Conservation (phyloP, 1,140 invertebrate species). For the Procambarus clarkii region DNA sequence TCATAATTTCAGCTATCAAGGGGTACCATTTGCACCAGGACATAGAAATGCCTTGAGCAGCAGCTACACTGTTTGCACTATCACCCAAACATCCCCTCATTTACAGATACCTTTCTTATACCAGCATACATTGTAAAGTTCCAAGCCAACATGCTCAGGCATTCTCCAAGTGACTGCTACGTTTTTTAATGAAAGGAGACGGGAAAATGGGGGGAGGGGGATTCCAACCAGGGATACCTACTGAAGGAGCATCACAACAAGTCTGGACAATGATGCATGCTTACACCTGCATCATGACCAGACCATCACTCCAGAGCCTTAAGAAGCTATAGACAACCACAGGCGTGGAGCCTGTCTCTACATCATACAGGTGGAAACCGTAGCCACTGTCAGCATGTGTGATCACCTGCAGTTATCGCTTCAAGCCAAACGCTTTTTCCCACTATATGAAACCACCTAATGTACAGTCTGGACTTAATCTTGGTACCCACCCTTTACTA, state of each 20-base stretch:
- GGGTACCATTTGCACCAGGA: too few relatives aligned
- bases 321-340: conserved; percentile 62
- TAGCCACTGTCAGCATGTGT: conserved; percentile 45
- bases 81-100: too few relatives aligned
- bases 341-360: conserved; percentile 60
- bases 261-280: conserved; percentile 68
- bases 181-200: too few relatives aligned
- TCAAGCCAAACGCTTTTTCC: conserved; percentile 60
- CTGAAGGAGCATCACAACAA: conserved; percentile 17
- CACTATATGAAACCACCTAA: conserved; percentile 67
- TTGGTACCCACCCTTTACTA: conserved; percentile 51
- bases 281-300: conserved; percentile 67
- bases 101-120: too few relatives aligned
- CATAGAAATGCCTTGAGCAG: too few relatives aligned
- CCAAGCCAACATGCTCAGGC: too few relatives aligned
- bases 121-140: too few relatives aligned
- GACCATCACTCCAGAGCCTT: conserved; percentile 61
- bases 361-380: conserved; percentile 66
- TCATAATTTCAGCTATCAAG: too few relatives aligned
- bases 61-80: too few relatives aligned
- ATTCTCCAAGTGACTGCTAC: too few relatives aligned
- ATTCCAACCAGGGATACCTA: too few relatives aligned
- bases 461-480: conserved; percentile 64
- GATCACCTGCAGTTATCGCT: conserved; percentile 51
- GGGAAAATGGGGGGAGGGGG: too few relatives aligned